These are phyloP conservation scores for Lagorchestes hirsutus DNA, from an alignment of 2,797 vertebrate genomes.

Conservation along the genomic window DNA sequence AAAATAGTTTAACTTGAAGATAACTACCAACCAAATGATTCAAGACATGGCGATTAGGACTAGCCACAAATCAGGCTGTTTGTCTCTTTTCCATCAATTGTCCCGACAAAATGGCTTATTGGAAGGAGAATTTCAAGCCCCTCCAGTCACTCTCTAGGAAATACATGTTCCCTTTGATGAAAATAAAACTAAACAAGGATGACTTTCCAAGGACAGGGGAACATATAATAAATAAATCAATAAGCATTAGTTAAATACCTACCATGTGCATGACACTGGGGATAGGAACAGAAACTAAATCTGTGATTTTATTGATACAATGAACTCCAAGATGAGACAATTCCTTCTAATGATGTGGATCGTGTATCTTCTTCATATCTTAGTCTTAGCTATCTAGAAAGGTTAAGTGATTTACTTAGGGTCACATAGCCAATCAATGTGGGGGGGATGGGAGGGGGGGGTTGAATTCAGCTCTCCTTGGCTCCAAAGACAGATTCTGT, in stretches of 20 bases:
- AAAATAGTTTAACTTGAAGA: conserved; percentile 56
- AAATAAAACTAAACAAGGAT: not conserved
- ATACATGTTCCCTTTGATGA: not conserved
- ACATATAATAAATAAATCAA: not conserved
- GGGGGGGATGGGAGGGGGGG: too few relatives aligned
- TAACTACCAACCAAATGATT: conserved; percentile 16
- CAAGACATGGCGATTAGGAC: not conserved
- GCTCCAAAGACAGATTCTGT: not conserved
- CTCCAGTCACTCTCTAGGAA: not conserved
- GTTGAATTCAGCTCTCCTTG: not conserved
- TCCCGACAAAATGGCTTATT: not conserved
- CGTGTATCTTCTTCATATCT: not conserved
- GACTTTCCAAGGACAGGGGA: not conserved
- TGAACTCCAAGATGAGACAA: not conserved
- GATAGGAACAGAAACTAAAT: not conserved
- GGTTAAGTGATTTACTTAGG: not conserved
- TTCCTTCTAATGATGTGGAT: not conserved
- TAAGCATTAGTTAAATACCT: not conserved
- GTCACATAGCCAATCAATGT: not conserved
- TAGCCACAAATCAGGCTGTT: not conserved
- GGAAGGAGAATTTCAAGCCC: conserved; percentile 13
- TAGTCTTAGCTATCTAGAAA: not conserved
- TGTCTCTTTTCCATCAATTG: not conserved
- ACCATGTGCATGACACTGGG: not conserved
- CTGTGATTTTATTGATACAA: not conserved